These are phyloP conservation scores for Hyposmocoma kahamanoa DNA, from an alignment of 1,140 invertebrate species.

Conservation along the genomic window DNA sequence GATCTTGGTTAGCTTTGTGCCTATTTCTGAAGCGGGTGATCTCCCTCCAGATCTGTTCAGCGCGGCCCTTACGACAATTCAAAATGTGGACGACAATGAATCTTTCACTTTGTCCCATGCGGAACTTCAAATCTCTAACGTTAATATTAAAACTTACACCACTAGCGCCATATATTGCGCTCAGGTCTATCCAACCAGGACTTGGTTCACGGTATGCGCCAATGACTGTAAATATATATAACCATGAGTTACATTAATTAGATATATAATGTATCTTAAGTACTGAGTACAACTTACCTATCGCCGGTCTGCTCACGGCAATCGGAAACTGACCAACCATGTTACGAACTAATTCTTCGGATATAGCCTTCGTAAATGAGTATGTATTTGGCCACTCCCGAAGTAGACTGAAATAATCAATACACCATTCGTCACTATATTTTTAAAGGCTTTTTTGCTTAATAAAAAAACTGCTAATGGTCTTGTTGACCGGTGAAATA, in stretches of 20 bases:
- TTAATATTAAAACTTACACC: background rate
- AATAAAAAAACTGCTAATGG: constrained; percentile 8
- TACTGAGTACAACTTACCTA: constrained; percentile 56
- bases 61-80: too few relatives aligned
- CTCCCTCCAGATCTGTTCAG: background rate
- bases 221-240: background rate
- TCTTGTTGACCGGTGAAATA: too few relatives aligned
- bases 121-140: background rate
- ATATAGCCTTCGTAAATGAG: constrained; percentile 85
- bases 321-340: constrained; percentile 78
- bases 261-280: background rate
- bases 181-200: background rate
- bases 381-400: constrained; percentile 86
- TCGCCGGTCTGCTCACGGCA: constrained; percentile 80
- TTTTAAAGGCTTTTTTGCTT: background rate
- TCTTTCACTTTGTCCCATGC: background rate
- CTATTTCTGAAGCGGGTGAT: too few relatives aligned
- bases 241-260: background rate
- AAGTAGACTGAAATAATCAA: constrained; percentile 70
- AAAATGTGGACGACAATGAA: too few relatives aligned
- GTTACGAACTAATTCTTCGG: constrained; percentile 80
- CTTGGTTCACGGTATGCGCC: background rate
- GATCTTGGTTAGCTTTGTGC: too few relatives aligned
- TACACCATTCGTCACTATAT: constrained; percentile 5
- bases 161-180: background rate